Base-by-base conservation (phyloP, 2,113 vertebrate species). In the Octodon degus region DNA sequence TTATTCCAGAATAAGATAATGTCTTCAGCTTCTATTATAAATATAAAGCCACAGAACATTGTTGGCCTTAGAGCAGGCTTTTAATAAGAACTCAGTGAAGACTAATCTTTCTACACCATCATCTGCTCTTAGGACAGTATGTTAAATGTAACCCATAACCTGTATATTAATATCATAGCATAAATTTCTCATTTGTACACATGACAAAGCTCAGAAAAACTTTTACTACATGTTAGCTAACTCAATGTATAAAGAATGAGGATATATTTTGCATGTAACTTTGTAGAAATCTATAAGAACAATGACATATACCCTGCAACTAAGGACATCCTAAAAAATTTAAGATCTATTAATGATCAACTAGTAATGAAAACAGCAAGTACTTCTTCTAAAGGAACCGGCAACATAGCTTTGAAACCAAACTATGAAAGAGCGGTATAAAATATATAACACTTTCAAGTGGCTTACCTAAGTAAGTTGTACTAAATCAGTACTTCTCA, bases 171-270 rank as follows among this genome's bases (percentile, higher is more conserved):
- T 87, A 92, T 83, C 40, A 92, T 30, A 88, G 60, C 32, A 94
- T 1, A 94, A 43, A 86, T 83, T 93, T 96, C 90, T 96, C 72
- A 95, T 91, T 93, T 97, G 70, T 47, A 88, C 32, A 86, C 12
- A 95, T 1, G 60, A 68, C 74, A 96, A 94, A 93, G 4, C 11
- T 68, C 89, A 94, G 50, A 96, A 55, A 13, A 84, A 81, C 80
- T 85, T 97, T 92, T 74, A 81, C 79, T 96, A 30, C 19, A 93
- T 90, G 47, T 97, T 77, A 87, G 63, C 30, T 76, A 32, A 87
- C 24, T 91, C 58, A 95, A 17, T 90, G 77, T 62, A 84, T 60
- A 88, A 86, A 47, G 40, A 88, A 47, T n/a, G 89, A 82, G 24
- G 37, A 20, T n/a, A 85, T n/a, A 87, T 86, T 92, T 80, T 96